These are phyloP conservation scores for Trichosurus vulpecula DNA, from an alignment of 2,797 vertebrate genomes.

Conservation along the genomic window DNA sequence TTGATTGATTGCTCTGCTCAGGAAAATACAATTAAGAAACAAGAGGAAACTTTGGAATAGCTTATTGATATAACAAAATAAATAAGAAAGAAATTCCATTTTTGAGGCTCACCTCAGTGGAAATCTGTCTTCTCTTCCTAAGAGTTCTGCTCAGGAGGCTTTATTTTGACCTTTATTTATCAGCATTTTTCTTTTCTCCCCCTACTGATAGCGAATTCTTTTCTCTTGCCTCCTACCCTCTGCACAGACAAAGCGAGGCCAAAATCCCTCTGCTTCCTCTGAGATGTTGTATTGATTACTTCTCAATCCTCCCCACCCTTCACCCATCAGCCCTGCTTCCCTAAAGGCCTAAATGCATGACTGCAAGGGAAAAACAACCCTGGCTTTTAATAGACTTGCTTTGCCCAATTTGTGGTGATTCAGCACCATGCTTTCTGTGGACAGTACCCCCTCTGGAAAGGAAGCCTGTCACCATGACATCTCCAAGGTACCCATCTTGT, in stretches of 20 bases:
- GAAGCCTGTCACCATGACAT: constrained; percentile 66
- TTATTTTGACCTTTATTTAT: constrained; percentile 16
- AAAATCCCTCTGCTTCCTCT: constrained; percentile 66
- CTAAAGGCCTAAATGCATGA: constrained; percentile 69
- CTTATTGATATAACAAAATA: not conserved
- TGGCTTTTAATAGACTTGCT: constrained; percentile 78
- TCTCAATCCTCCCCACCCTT: constrained; percentile 69
- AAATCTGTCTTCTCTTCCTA: constrained; percentile 29
- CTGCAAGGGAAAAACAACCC: constrained; percentile 83
- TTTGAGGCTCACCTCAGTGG: constrained; percentile 8
- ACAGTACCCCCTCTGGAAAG: constrained; percentile 66
- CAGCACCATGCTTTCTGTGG: constrained; percentile 81
- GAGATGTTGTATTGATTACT: constrained; percentile 77
- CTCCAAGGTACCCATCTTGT: constrained; percentile 30
- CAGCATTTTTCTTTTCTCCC: not conserved
- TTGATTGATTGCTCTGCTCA: not conserved
- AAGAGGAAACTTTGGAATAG: constrained; percentile 12
- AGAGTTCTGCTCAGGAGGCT: not conserved
- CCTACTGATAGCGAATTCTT: not conserved
- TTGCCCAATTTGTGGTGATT: constrained; percentile 79
- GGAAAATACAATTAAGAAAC: constrained; percentile 5
- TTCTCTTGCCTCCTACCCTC: constrained; percentile 21
- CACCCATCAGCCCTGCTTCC: constrained; percentile 64
- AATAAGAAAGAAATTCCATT: constrained; percentile 13
- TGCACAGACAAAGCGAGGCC: constrained; percentile 22